Base-by-base conservation (phyloP, 1,140 invertebrate species). In the Eulimnadia texana region DNA sequence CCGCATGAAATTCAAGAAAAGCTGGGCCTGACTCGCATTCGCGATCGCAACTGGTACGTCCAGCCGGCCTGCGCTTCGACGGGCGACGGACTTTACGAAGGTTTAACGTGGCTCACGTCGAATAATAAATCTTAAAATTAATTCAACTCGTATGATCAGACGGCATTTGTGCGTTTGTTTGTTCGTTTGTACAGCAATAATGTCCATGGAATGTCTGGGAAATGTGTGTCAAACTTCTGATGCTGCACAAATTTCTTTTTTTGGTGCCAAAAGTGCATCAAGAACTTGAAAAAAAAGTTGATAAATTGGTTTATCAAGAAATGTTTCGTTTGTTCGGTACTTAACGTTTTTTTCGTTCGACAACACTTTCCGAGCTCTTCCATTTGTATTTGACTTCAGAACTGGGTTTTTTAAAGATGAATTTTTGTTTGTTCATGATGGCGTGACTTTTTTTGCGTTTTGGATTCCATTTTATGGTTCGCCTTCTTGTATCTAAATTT, bases 1-100 rank as follows among this genome's bases (percentile, higher is more conserved):
- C 96, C 95, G 62, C 91, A 97, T 75, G 96, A 99, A 80, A 95
- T 99, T 71, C 94, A 98, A 81, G 95, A 99, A 77, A 98, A 98
- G 80, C 77, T 99, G 68, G 95, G 95, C 24, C 78, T 99, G 75
- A 98, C 92, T 66, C 83, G 93, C 73, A 93, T 99, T 76, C 82
- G 93, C 70, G 94, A 99, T 77, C 83, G 94, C 70, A 97, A 97
- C 79, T 99, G 95, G 96, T 98, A 97, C 79, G 94, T 99, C 70
- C 96, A 99, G 76, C 60, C 60, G 11, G 93, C 91, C 64, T 96
- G 93, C 79, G 95, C 94, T 63, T 96, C 92, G 65, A 89, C 91
- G 54, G 96, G 95, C 64, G 95, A 99, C 76, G 96, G 96, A 65
- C 84, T 99, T 47, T 95, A 93, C 73, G 96, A 99, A 80, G 96